Evolutionary conservation across 2,888 invertebrate genomes (phyloP), one percentile per base, ranked within the genome.

Genomic region (Agrotis puta): DNA sequence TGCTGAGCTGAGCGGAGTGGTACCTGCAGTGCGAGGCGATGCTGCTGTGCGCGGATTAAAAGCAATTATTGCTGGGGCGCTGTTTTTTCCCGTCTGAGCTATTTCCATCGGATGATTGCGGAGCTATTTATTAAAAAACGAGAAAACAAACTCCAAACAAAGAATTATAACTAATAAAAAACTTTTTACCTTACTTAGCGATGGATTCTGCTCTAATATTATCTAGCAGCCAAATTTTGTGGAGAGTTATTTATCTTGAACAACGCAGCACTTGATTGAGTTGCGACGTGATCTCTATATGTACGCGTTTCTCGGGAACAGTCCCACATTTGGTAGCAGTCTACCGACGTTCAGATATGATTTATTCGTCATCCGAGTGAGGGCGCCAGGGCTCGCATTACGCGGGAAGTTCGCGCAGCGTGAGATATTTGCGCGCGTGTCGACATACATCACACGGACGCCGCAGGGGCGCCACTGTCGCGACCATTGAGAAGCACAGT

Each of bases 391-490:
- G 27, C 53, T 51, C 62, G 51, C 57, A 47, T 77, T 24, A 48
- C 57, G 43, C 27, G 43, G 51, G 43, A 70, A 62, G 48, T 70
- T 48, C 48, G 71, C 51, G 78, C 57, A 27, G 73, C 48, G 70
- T 63, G 70, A 74, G 64, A 78, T 74, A 78, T 70, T 74, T 54
- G 70, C 68, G 70, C 56, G 51, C 62, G 63, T 62, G 79, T 74
- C 63, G 79, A 65, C 53, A 70, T 81, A 45, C 50, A 81, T 82
- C 80, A 78, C 63, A 27, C 27, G 51, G 33, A 22, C 64, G 57
- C 79, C 47, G 43, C 59, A n/a, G 63, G 82, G 79, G 20, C 2
- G 45, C 0, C 62, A 78, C 53, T 14, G 22, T 24, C 6, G 2
- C n/a, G 6, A n/a, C 13, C 0, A 16, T 7, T 1, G 57, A 51